Conservation (phyloP, 1,140 invertebrate species). For the Ceratitis capitata region DNA sequence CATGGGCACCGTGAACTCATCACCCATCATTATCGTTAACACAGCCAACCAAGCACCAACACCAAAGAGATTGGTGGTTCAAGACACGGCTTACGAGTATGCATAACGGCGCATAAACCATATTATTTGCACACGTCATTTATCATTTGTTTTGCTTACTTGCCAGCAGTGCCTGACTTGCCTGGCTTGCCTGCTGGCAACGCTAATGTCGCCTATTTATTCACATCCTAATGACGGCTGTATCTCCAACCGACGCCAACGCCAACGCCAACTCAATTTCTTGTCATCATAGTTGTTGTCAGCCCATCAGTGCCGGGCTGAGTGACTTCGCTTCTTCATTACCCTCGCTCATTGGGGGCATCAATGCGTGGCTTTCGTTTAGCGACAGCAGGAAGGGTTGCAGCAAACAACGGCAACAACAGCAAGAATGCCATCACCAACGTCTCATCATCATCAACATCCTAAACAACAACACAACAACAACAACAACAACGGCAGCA, state of each 20-base stretch:
- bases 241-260: too few species aligned
- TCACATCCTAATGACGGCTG: not conserved
- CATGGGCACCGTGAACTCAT: slow-evolving; percentile 9
- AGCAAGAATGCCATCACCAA: too few species aligned
- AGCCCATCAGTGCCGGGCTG: too few species aligned
- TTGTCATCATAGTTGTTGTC: slow-evolving; percentile 2
- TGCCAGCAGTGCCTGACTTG: too few species aligned
- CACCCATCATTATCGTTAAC: not conserved
- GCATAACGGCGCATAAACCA: not conserved
- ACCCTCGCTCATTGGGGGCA: not conserved
- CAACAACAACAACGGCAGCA: slow-evolving; percentile 1
- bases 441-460: too few species aligned
- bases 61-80: not conserved
- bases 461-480: not conserved
- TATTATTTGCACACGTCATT: slow-evolving; percentile 36
- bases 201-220: slow-evolving; percentile 27
- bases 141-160: slow-evolving; percentile 31
- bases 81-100: not conserved
- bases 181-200: not conserved
- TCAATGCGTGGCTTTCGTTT: not conserved
- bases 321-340: slow-evolving; percentile 14
- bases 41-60: too few species aligned
- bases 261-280: slow-evolving; percentile 23
- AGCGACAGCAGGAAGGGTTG: not conserved
- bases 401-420: not conserved